Evolutionary conservation across 2,888 invertebrate genomes (phyloP).

Genomic region (Oeneis ivallda): DNA sequence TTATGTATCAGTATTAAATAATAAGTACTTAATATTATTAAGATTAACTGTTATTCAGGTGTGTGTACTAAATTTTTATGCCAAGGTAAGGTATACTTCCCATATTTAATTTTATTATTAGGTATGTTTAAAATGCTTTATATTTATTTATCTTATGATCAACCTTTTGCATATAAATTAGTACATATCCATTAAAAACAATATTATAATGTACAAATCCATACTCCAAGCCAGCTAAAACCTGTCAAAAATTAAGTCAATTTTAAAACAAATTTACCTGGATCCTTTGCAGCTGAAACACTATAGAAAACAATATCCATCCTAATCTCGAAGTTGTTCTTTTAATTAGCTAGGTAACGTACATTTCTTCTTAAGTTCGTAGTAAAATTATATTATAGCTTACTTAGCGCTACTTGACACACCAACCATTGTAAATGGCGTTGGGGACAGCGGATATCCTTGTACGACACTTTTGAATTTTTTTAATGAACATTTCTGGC

Average conservation of each 20-base stretch:
- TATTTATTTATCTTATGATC: background rate
- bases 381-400: constrained; percentile 7
- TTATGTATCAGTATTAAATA: too few relatives aligned
- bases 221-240: constrained; percentile 40
- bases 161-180: background rate
- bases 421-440: constrained; percentile 3
- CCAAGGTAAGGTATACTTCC: background rate
- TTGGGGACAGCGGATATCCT: background rate
- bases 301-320: constrained; percentile 21
- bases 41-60: background rate
- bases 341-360: background rate
- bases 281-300: constrained; percentile 36
- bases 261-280: constrained; percentile 38
- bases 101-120: constrained; percentile 9
- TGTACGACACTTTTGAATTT: constrained; percentile 10
- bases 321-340: background rate
- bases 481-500: background rate
- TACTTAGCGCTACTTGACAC: constrained; percentile 14
- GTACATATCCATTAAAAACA: background rate
- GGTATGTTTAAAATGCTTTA: too few relatives aligned
- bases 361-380: background rate
- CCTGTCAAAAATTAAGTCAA: constrained; percentile 33
- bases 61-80: background rate
- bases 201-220: constrained; percentile 19
- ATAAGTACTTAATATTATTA: background rate